phyloP scores from a whole-genome alignment of 1,140 invertebrate species.

The Lordiphosa collinella region DNA sequence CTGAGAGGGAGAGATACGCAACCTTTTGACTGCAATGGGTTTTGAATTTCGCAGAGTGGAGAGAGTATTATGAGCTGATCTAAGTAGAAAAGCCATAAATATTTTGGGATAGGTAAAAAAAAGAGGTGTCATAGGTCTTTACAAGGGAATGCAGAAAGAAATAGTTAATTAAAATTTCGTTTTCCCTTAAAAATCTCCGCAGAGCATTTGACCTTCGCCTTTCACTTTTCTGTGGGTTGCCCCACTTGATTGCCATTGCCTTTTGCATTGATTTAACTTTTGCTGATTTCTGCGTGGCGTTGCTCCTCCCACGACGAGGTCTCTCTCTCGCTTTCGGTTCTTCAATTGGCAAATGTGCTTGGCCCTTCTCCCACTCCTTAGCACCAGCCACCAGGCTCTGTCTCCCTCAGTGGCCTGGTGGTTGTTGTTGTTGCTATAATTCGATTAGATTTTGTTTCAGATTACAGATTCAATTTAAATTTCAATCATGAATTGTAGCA shows the following conservation, averaged over 20 bases:
- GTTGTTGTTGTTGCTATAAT: slow-evolving; percentile 47
- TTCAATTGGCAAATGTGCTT: slow-evolving; percentile 10
- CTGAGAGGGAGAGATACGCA: not conserved
- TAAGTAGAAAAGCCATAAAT: too few species aligned
- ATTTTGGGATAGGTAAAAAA: too few species aligned
- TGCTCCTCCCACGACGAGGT: slow-evolving; percentile 6
- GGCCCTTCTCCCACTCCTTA: not conserved
- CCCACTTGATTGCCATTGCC: slow-evolving; percentile 40
- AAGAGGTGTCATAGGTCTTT: too few species aligned
- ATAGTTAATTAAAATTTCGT: too few species aligned
- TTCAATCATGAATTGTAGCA: slow-evolving; percentile 62
- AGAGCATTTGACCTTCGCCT: too few species aligned
- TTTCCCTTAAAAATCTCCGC: too few species aligned
- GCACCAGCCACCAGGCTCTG: not conserved
- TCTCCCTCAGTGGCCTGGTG: not conserved
- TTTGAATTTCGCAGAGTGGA: too few species aligned
- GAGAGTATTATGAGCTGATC: too few species aligned
- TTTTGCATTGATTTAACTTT: slow-evolving; percentile 57
- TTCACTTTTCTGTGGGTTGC: not conserved
- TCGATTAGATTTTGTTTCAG: slow-evolving; percentile 62
- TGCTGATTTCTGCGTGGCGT: slow-evolving; percentile 45
- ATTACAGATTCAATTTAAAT: slow-evolving; percentile 63
- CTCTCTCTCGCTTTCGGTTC: too few species aligned
- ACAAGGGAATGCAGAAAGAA: too few species aligned
- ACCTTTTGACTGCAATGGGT: slow-evolving; percentile 16